Percentiles rank a stretch among this genome's conserved stretches.
Conservation (phyloP, 1,140 invertebrate species). For the Stegodyphus dumicola region DNA sequence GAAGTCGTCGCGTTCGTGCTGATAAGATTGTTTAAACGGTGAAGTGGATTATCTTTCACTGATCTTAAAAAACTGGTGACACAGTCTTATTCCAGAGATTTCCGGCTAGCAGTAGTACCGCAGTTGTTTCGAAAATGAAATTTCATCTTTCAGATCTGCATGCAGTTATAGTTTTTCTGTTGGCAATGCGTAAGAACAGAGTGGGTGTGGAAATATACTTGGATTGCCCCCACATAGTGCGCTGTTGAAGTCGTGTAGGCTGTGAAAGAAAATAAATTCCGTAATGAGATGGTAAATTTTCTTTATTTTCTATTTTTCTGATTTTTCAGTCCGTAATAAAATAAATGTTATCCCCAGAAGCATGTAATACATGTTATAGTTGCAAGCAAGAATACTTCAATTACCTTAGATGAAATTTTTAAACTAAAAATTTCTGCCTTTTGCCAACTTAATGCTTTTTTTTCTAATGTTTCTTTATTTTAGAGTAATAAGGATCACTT, state of each 20-base stretch:
- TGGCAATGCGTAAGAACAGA: background rate
- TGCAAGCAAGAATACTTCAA: no score
- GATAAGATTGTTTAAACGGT: background rate
- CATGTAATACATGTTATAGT: no score
- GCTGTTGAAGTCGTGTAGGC: background rate
- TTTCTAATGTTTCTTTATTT: no score
- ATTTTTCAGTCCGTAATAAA: no score
- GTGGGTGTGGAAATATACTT: background rate
- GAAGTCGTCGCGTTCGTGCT: background rate
- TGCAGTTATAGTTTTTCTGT: background rate
- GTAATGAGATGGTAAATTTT: no score
- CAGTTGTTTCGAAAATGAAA: background rate
- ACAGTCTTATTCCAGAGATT: background rate
- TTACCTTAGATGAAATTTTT: no score
- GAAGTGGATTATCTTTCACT: background rate
- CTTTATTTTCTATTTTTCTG: no score
- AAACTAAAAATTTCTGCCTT: no score
- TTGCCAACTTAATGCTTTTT: no score
- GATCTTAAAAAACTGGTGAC: background rate
- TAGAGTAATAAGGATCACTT: no score
- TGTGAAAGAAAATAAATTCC: background rate
- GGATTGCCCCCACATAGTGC: background rate
- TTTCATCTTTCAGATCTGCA: no score
- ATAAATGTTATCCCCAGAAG: no score
- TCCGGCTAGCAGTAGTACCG: background rate